These are phyloP conservation scores for Gymnoscopelus braueri DNA, from an alignment of 2,797 vertebrate species.

Conservation along the genomic window DNA sequence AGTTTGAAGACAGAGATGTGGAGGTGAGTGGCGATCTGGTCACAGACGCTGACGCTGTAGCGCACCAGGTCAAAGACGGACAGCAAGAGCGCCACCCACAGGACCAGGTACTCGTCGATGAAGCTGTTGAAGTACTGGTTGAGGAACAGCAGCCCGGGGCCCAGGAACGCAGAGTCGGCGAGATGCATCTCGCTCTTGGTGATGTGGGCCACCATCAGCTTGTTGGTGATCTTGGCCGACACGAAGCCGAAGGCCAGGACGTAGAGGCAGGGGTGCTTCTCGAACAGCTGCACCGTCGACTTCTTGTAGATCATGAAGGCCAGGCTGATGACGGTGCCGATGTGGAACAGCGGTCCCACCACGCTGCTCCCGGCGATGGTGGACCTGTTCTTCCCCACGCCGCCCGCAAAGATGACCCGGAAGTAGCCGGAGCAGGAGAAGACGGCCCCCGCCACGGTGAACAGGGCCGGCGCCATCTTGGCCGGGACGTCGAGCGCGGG, in stretches of 20 bases:
- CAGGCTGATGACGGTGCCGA: slow-evolving; percentile 92
- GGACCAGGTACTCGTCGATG: slow-evolving; percentile 95
- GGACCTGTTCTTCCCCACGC: slow-evolving; percentile 98
- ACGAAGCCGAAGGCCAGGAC: slow-evolving; percentile 97
- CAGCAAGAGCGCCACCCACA: slow-evolving; percentile 95
- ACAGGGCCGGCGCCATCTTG: slow-evolving; percentile 39
- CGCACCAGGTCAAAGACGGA: slow-evolving; percentile 86
- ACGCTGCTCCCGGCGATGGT: slow-evolving; percentile 98
- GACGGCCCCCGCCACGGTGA: slow-evolving; percentile 92
- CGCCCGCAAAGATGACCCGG: slow-evolving; percentile 96
- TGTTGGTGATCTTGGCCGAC: slow-evolving; percentile 98
- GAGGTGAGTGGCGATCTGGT: slow-evolving; percentile 96
- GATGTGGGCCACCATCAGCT: slow-evolving; percentile 99
- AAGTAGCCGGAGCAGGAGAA: slow-evolving; percentile 98
- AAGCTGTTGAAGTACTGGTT: slow-evolving; percentile 99
- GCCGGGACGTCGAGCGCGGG: too few relatives aligned
- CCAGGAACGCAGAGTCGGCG: slow-evolving; percentile 94
- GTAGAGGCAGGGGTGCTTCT: slow-evolving; percentile 97
- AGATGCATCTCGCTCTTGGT: slow-evolving; percentile 99
- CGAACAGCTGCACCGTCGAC: slow-evolving; percentile 94
- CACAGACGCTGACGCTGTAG: slow-evolving; percentile 97
- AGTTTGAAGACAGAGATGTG: slow-evolving; percentile 97
- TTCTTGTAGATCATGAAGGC: slow-evolving; percentile 99
- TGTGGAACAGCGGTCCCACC: slow-evolving; percentile 95
- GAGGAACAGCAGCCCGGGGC: slow-evolving; percentile 94